These are phyloP conservation scores for Galeopsomyia nigrocyanea DNA, from an alignment of 2,888 invertebrate species.

Conservation along the genomic window DNA sequence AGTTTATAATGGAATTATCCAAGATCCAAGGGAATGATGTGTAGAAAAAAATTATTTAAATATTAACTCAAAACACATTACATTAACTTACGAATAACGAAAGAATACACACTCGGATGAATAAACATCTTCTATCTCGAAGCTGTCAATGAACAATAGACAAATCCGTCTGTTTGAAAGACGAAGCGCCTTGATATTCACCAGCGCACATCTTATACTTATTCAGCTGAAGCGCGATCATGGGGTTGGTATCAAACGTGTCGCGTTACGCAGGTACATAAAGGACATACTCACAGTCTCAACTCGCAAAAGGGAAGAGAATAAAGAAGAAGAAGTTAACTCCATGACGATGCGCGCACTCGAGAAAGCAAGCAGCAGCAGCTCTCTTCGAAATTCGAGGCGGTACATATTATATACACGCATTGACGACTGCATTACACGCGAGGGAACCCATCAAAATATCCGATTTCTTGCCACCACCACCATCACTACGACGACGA, in stretches of 20 bases:
- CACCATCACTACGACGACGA: too few relatives aligned
- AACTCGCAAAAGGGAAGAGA: not conserved
- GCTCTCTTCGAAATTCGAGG: conserved; percentile 36
- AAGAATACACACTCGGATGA: too few relatives aligned
- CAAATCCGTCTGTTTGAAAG: too few relatives aligned
- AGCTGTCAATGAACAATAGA: not conserved
- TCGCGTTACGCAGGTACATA: conserved; percentile 4
- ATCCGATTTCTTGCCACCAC: conserved; percentile 36
- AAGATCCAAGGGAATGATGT: too few relatives aligned
- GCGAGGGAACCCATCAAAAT: conserved; percentile 40
- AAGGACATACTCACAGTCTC: not conserved
- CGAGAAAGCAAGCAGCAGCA: not conserved
- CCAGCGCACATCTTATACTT: too few relatives aligned
- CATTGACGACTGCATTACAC: conserved; percentile 46
- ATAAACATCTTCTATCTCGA: not conserved
- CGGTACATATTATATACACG: conserved; percentile 10
- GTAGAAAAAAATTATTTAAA: too few relatives aligned
- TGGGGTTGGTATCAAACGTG: not conserved
- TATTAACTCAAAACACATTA: not conserved
- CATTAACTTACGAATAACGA: not conserved
- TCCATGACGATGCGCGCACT: not conserved
- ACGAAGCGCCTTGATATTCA: too few relatives aligned
- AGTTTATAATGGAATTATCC: too few relatives aligned
- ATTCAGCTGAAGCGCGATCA: too few relatives aligned
- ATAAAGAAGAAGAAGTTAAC: not conserved